Percentiles rank a stretch among this genome's conserved stretches.
These are phyloP conservation scores for Tetramorium bicarinatum DNA, from an alignment of 2,888 invertebrate genomes.

Conservation along the genomic window DNA sequence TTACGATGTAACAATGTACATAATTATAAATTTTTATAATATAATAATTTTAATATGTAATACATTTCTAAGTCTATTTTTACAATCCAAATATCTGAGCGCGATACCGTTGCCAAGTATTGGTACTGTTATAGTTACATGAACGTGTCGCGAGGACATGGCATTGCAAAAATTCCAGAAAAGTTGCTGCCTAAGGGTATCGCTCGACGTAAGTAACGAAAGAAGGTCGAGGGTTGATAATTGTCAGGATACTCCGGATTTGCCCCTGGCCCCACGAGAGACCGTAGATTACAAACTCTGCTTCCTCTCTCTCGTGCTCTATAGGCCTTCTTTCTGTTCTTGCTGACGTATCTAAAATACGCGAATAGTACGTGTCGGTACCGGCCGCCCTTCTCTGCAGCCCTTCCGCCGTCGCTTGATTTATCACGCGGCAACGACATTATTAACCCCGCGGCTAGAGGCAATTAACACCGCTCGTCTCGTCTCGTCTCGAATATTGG, in stretches of 20 bases:
- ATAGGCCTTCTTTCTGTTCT: constrained; percentile 56
- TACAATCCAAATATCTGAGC: neutral
- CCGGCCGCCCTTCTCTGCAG: constrained; percentile 33
- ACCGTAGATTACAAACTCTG: constrained; percentile 75
- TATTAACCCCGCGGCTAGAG: constrained; percentile 62
- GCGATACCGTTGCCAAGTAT: neutral
- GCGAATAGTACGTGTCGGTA: constrained; percentile 18
- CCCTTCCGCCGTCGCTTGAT: constrained; percentile 57
- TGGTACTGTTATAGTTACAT: constrained; percentile 1
- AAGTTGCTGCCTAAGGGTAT: constrained; percentile 60
- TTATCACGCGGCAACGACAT: constrained; percentile 66
- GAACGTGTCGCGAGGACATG: constrained; percentile 32
- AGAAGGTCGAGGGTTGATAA: constrained; percentile 78
- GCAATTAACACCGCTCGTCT: constrained; percentile 50
- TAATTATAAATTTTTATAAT: neutral
- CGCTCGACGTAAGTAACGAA: constrained; percentile 69
- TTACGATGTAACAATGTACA: neutral
- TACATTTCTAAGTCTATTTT: neutral
- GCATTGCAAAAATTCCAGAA: constrained; percentile 65
- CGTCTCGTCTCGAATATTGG: constrained; percentile 58
- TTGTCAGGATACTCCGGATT: constrained; percentile 77
- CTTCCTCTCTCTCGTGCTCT: constrained; percentile 50
- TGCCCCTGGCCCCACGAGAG: constrained; percentile 73
- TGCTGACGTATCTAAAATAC: constrained; percentile 61
- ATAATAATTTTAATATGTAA: neutral